These are phyloP conservation scores for Leptinotarsa tumamoca DNA, from an alignment of 2,888 invertebrate genomes.

Conservation along the genomic window DNA sequence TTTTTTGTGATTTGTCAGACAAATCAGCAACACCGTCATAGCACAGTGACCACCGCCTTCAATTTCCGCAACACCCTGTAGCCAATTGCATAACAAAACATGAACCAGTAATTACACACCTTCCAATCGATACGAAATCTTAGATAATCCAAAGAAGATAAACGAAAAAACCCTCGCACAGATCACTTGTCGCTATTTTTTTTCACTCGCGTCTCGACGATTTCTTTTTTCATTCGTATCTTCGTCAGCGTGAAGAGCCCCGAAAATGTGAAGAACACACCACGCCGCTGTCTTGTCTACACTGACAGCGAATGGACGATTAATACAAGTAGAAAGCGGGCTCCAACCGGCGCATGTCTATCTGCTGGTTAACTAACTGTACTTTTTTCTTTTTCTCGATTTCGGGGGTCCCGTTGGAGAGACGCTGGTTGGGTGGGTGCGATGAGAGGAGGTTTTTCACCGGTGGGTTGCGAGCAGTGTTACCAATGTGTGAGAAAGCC, in stretches of 20 bases:
- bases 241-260: background rate
- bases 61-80: slow-evolving; percentile 21
- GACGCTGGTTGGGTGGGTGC: background rate
- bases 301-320: slow-evolving; percentile 36
- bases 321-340: slow-evolving; percentile 62
- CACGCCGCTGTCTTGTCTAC: slow-evolving; percentile 29
- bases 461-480: too few relatives aligned
- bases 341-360: slow-evolving; percentile 58
- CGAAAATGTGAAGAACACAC: background rate
- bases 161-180: background rate
- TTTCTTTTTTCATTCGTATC: background rate
- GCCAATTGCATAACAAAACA: slow-evolving; percentile 34
- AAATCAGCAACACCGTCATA: background rate
- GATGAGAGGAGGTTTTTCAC: too few relatives aligned
- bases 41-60: background rate
- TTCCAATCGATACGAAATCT: slow-evolving; percentile 30
- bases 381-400: slow-evolving; percentile 50
- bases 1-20: background rate
- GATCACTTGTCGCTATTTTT: background rate
- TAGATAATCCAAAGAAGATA: slow-evolving; percentile 38
- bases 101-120: slow-evolving; percentile 36
- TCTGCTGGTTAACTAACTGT: slow-evolving; percentile 55
- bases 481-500: too few relatives aligned
- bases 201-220: background rate
- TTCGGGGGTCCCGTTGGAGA: slow-evolving; percentile 5